These are phyloP conservation scores for Trididemnum nubilum DNA, from an alignment of 23 tunicate genomes.

Conservation along the genomic window DNA sequence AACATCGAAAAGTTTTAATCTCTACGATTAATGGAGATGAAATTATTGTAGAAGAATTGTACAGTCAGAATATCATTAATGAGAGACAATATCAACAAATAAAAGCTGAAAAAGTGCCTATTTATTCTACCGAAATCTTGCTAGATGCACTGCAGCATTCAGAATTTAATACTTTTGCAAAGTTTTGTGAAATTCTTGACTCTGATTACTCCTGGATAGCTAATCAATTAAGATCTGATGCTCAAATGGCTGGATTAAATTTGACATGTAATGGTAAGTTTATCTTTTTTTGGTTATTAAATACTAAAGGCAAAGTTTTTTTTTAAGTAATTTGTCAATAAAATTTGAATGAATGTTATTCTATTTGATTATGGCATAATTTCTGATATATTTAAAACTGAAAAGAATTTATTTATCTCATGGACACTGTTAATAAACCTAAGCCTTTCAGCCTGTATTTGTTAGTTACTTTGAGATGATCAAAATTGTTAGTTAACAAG, in stretches of 20 bases:
- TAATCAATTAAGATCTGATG: slow-evolving; percentile 6
- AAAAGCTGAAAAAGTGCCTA: slow-evolving; percentile 39
- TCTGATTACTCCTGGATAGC: slow-evolving; percentile 58
- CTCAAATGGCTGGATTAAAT: neutral
- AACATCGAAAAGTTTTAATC: neutral
- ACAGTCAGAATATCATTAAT: slow-evolving; percentile 8
- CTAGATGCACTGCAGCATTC: slow-evolving; percentile 32
- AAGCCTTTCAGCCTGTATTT: no score
- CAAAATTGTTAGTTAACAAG: no score
- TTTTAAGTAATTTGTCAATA: no score
- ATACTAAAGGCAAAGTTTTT: neutral
- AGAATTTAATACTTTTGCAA: slow-evolving; percentile 28
- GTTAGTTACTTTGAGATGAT: no score
- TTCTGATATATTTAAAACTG: no score
- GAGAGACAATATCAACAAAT: slow-evolving; percentile 55
- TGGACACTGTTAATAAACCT: no score
- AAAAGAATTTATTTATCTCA: no score
- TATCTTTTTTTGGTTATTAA: neutral
- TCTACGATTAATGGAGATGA: neutral
- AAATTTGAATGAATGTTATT: no score
- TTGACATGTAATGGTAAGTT: no score
- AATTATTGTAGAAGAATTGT: slow-evolving; percentile 11
- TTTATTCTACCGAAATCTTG: slow-evolving; percentile 31
- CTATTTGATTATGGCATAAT: no score
- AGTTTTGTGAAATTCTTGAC: slow-evolving; percentile 43